Conservation (phyloP, 2,888 invertebrate genomes). For the Cheilosia variabilis region DNA sequence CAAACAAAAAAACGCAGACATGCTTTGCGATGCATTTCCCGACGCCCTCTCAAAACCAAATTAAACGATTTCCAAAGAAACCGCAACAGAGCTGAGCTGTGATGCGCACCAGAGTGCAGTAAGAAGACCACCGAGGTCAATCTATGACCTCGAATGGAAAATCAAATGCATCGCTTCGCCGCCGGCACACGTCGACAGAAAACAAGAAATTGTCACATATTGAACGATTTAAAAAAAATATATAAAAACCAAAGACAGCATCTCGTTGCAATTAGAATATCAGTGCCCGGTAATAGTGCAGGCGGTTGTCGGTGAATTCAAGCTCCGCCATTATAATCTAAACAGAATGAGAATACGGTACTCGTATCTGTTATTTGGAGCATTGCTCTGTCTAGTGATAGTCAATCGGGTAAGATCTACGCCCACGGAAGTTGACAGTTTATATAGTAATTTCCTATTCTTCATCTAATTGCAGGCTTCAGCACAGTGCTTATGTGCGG, state of each 20-base stretch:
- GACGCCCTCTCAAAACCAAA: conserved; percentile 32
- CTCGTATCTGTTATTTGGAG: conserved; percentile 45
- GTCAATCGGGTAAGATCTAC: conserved; percentile 40
- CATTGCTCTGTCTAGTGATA: conserved; percentile 43
- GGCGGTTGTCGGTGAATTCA: conserved; percentile 26
- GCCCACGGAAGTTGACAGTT: neutral
- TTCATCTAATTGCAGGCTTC: conserved; percentile 76
- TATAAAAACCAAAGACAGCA: conserved; percentile 57
- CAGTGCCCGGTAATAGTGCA: conserved; percentile 29
- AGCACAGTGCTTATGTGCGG: conserved; percentile 81
- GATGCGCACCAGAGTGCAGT: conserved; percentile 23
- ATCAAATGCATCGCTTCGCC: conserved; percentile 39
- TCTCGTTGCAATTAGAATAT: conserved; percentile 48
- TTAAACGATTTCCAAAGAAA: conserved; percentile 31
- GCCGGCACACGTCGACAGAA: conserved; percentile 35
- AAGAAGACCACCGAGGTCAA: conserved; percentile 54
- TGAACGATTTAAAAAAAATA: conserved; percentile 55
- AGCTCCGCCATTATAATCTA: conserved; percentile 14
- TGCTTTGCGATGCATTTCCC: conserved; percentile 34
- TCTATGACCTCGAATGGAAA: conserved; percentile 50
- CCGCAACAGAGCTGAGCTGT: neutral
- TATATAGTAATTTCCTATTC: neutral
- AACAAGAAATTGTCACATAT: conserved; percentile 67
- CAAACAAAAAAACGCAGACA: conserved; percentile 2
- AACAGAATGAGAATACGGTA: conserved; percentile 38